These are phyloP conservation scores for Galerucella calmariensis DNA, from an alignment of 2,888 invertebrate species.

Conservation along the genomic window DNA sequence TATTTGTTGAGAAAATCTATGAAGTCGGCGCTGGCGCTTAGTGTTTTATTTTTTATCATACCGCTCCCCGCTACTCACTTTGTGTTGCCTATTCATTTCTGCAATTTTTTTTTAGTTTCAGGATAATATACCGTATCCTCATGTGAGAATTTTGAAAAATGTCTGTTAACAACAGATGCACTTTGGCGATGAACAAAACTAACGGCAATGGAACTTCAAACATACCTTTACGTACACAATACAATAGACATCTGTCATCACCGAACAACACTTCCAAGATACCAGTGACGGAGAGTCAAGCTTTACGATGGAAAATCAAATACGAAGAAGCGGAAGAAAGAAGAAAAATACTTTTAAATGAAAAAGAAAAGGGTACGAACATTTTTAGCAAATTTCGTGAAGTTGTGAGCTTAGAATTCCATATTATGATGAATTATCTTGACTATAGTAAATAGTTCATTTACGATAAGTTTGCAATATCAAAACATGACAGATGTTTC, in stretches of 20 bases:
- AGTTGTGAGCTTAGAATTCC: too few species aligned
- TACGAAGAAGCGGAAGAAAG: conserved; percentile 78
- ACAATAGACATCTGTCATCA: conserved; percentile 49
- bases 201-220: conserved; percentile 58
- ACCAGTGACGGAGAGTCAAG: conserved; percentile 57
- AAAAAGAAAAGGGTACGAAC: conserved; percentile 75
- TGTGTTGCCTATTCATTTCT: too few species aligned
- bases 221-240: conserved; percentile 58
- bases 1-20: too few species aligned
- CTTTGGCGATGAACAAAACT: conserved; percentile 44
- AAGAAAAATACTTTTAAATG: conserved; percentile 74
- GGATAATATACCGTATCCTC: not conserved
- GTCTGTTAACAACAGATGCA: conserved; percentile 46
- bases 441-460: too few species aligned
- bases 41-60: too few species aligned
- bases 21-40: too few species aligned
- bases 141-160: conserved; percentile 31
- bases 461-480: too few species aligned
- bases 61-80: too few species aligned
- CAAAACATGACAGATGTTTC: too few species aligned
- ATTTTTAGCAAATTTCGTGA: not conserved
- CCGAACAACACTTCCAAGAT: conserved; percentile 46
- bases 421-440: too few species aligned
- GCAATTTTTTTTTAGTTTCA: conserved; percentile 26
- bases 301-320: conserved; percentile 75